These are phyloP conservation scores for Cephus pygmeus DNA, from an alignment of 2,888 invertebrate genomes.

Conservation along the genomic window DNA sequence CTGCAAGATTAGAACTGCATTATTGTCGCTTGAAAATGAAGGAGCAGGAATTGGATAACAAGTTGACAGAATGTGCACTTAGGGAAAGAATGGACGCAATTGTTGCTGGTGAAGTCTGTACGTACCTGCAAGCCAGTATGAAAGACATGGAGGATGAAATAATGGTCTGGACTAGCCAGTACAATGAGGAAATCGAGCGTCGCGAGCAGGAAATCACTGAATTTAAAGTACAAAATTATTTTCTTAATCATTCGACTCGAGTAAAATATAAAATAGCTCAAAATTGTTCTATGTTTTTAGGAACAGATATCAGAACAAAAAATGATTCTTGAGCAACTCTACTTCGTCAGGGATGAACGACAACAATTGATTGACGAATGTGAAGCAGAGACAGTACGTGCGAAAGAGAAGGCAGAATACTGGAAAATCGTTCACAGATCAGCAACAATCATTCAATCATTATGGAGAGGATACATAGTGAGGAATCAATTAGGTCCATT, in stretches of 20 bases:
- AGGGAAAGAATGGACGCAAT: conserved; percentile 35
- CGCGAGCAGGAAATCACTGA: conserved; percentile 42
- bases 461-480: conserved; percentile 55
- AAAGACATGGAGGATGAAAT: conserved; percentile 41
- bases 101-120: conserved; percentile 35
- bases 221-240: conserved; percentile 24
- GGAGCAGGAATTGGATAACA: conserved; percentile 34
- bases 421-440: conserved; percentile 35
- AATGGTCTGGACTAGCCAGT: conserved; percentile 40
- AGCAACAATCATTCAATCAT: conserved; percentile 49
- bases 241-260: neutral
- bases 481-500: conserved; percentile 47
- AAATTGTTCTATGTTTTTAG: conserved; percentile 25
- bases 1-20: conserved; percentile 46
- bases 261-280: neutral
- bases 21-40: conserved; percentile 30
- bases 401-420: conserved; percentile 34
- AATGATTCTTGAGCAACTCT: conserved; percentile 36
- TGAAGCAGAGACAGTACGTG: conserved; percentile 30
- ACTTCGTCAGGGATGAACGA: conserved; percentile 30
- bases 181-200: conserved; percentile 43
- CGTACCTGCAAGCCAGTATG: conserved; percentile 35
- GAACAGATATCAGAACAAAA: conserved; percentile 43
- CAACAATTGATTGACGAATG: conserved; percentile 43
- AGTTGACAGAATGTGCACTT: conserved; percentile 33